Evolutionary conservation across 2,888 invertebrate genomes (phyloP), one percentile per base, ranked within the genome.

Genomic region (Ceraclea dissimilis): DNA sequence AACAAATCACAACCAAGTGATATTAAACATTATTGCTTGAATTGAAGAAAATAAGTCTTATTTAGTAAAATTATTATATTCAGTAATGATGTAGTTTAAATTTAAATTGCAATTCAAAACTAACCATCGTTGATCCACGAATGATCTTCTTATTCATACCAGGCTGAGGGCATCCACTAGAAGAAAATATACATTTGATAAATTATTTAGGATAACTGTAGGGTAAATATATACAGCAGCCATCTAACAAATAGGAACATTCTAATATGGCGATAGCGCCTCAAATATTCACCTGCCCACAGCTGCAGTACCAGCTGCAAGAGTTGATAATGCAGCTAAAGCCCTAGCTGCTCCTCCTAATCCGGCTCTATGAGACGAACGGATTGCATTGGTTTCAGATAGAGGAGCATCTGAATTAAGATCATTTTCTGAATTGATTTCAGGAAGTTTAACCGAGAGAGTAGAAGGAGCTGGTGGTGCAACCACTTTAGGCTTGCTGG

Each of bases 401-500:
- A 26, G 5, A n/a, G 22, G 10, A 20, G 13, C 20, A 47, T 39
- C 39, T 39, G 16, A 13, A 26, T 10, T 10, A 11, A 31, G 8
- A 39, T 39, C 13, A 16, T 8, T 13, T 16, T 4, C 39, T 5
- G n/a, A 13, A 16, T 39, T 16, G 5, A 39, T 39, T n/a, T 39
- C 39, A 8, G 39, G 39, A 16, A 39, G 39, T 39, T 4, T 39
- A 8, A 39, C 39, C 5, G 39, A 13, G 4, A 39, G 16, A 39
- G 39, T n/a, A 13, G 39, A 39, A 39, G 39, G 13, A 46, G 58
- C 51, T 52, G 55, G 43, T 52, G 52, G 58, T 11, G 51, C 51
- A 6, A 39, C 26, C 33, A 81, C 78, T 63, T 79, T 72, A 2
- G 86, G 86, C 64, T 78, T 78, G 67, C 85, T 86, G 26, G 83